Percentiles rank a stretch among this genome's conserved stretches.
phyloP scores from a whole-genome alignment of 2,797 vertebrate species.

The Menidia menidia region DNA sequence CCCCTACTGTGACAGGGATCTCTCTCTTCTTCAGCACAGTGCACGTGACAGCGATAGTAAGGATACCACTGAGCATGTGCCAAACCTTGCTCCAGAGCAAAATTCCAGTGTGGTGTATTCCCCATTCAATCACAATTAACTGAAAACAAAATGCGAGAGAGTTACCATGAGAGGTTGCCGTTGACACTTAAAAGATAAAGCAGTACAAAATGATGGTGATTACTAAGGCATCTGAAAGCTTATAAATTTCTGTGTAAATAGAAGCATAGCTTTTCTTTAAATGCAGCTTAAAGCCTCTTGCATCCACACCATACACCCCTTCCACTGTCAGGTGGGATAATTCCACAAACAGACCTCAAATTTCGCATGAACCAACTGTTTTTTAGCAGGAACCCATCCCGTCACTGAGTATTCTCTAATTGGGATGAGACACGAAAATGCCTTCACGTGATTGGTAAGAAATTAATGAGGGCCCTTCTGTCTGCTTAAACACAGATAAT shows the following conservation, averaged over 20 bases:
- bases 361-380: slow-evolving; percentile 12
- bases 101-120: background rate
- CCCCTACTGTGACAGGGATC: no score
- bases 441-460: slow-evolving; percentile 83
- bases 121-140: background rate
- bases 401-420: slow-evolving; percentile 69
- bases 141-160: background rate
- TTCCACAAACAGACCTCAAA: slow-evolving; percentile 2
- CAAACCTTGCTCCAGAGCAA: no score
- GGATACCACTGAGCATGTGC: no score
- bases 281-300: background rate
- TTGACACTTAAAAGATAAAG: background rate
- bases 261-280: background rate
- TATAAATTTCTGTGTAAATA: background rate
- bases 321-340: background rate
- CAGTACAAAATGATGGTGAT: background rate
- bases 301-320: background rate
- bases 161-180: background rate
- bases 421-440: slow-evolving; percentile 76
- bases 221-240: background rate
- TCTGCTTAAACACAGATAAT: slow-evolving; percentile 79
- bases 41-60: no score
- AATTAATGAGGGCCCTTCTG: slow-evolving; percentile 84
- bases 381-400: slow-evolving; percentile 27
- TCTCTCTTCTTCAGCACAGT: no score